Evolutionary conservation across 2,888 invertebrate genomes (phyloP), one percentile per base, ranked within the genome.

Genomic region (Plebejus melissa): DNA sequence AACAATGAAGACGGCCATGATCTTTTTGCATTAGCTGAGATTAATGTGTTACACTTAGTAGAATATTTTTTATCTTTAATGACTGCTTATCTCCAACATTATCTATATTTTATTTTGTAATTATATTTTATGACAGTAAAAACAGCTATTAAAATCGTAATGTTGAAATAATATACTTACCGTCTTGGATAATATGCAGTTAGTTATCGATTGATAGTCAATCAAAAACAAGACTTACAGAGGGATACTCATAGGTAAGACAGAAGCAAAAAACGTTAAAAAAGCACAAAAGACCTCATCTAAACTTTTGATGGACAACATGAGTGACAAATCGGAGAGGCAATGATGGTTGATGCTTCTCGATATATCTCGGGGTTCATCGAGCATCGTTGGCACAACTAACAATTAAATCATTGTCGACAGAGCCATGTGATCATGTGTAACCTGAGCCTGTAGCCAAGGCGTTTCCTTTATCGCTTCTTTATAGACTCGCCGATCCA

Each of bases 1-100:
- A 65, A 65, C 65, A 65, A 65, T 65, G 32, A 65, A 65, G 65
- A 4, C 65, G 65, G 65, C 65, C 65, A 5, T 65, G 65, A 65
- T 32, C 65, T 32, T 65, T 32, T 65, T 65, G 32, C 13, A 60
- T 60, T 60, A 28, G 65, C 65, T 4, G 32, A 22, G 65, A 65
- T 32, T 22, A 32, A 28, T 28, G 65, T 65, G 32, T 65, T 32
- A 65, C 3, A 65, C 54, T 54, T 16, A 54, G 54, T 54, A 16
- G 54, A 54, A 54, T 54, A 54, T 65, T 65, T 65, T 32, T 22
- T 32, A 32, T 13, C 32, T 65, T 13, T 9, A 65, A 11, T 28
- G 11, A 5, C 32, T 65, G 28, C 32, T 65, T 65, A 13, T 32
- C 65, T 32, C 11, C 1, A 13, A 32, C 32, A 32, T 32, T 32